These are phyloP conservation scores for Morpho achilles DNA, from an alignment of 2,888 invertebrate genomes.

Conservation along the genomic window DNA sequence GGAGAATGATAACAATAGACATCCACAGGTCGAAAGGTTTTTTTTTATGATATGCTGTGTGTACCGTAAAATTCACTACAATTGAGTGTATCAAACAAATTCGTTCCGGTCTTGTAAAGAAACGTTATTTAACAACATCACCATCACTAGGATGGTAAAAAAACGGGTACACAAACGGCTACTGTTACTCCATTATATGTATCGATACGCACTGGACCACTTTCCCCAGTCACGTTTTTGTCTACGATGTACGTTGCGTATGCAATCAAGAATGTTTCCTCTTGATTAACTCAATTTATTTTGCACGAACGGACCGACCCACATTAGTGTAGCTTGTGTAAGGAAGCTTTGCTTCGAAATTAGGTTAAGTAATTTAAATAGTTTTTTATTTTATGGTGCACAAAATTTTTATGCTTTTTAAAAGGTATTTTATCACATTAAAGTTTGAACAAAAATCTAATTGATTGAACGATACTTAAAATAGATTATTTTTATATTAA, in stretches of 20 bases:
- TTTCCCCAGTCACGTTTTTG: slow-evolving; percentile 54
- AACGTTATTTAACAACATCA: not conserved
- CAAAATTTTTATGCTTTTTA: too few species aligned
- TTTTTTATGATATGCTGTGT: too few species aligned
- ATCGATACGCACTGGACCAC: slow-evolving; percentile 37
- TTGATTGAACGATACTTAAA: too few species aligned
- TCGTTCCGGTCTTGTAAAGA: too few species aligned
- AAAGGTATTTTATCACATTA: too few species aligned
- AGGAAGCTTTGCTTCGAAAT: slow-evolving; percentile 3
- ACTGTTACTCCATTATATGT: slow-evolving; percentile 18
- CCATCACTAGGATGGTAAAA: not conserved
- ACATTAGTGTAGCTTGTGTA: slow-evolving; percentile 18
- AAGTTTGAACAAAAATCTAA: too few species aligned
- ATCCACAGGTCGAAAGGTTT: too few species aligned
- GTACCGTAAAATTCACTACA: too few species aligned
- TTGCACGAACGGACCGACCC: slow-evolving; percentile 32
- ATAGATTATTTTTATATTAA: too few species aligned
- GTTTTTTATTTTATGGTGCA: too few species aligned
- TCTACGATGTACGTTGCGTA: slow-evolving; percentile 26
- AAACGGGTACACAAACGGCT: slow-evolving; percentile 7
- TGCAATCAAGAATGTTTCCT: slow-evolving; percentile 29
- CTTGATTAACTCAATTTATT: slow-evolving; percentile 34
- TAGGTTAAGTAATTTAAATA: not conserved
- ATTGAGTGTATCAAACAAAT: too few species aligned
- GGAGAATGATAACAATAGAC: too few species aligned